Evolutionary conservation across 2,888 invertebrate genomes (phyloP).

Genomic region (Lissocephala sabroskyi): DNA sequence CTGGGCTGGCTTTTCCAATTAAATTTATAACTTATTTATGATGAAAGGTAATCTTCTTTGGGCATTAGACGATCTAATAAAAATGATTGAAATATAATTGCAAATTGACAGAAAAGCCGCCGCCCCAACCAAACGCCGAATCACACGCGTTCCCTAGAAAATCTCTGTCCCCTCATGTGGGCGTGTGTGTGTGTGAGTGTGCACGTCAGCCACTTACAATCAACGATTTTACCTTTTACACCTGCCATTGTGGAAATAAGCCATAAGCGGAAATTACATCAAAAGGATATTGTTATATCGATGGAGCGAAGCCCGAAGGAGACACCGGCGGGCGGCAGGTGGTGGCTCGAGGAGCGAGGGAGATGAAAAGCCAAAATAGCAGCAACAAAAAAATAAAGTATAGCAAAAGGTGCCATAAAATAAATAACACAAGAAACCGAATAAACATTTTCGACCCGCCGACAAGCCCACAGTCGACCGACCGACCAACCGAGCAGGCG

Average conservation of each 20-base stretch:
- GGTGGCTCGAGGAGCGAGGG: conserved; percentile 16
- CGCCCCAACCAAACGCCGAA: conserved; percentile 39
- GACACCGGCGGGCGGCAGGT: conserved; percentile 4
- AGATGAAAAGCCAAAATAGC: conserved; percentile 32
- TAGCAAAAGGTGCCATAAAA: conserved; percentile 62
- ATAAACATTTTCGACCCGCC: conserved; percentile 54
- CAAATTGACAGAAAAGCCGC: conserved; percentile 59
- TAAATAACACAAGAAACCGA: conserved; percentile 61
- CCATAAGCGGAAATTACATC: conserved; percentile 63
- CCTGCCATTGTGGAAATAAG: conserved; percentile 64
- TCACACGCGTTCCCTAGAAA: conserved; percentile 9
- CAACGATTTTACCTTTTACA: conserved; percentile 64
- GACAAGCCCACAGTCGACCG: too few relatives aligned
- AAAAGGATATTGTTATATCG: conserved; percentile 63
- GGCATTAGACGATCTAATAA: conserved; percentile 58
- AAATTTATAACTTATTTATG: conserved; percentile 55
- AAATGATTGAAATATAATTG: conserved; percentile 66
- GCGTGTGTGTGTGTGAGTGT: background rate
- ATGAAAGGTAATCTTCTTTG: conserved; percentile 54
- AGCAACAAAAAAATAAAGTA: conserved; percentile 53
- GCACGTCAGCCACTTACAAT: conserved; percentile 54
- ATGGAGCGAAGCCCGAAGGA: conserved; percentile 33
- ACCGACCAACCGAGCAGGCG: too few relatives aligned
- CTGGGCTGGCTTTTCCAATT: conserved; percentile 49
- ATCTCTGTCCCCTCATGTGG: background rate